Evolutionary conservation across 2,797 vertebrate species (phyloP).

Genomic region (Gallirallus australis): DNA sequence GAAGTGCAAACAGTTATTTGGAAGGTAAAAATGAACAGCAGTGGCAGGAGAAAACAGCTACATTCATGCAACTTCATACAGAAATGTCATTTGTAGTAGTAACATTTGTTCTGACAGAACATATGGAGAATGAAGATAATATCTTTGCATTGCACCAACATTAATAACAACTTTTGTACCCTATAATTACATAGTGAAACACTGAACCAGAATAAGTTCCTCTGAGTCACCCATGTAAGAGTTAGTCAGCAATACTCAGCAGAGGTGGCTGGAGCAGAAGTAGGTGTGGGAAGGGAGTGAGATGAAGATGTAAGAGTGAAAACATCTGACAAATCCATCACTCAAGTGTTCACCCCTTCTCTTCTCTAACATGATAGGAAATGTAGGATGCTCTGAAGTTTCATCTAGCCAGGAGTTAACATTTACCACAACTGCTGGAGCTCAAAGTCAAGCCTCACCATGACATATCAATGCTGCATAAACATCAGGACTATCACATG

Average conservation of each 20-base stretch:
- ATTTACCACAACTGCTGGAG: not conserved
- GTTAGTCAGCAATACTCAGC: slow-evolving; percentile 22
- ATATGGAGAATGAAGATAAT: not conserved
- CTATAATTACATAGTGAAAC: slow-evolving; percentile 11
- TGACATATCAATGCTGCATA: not conserved
- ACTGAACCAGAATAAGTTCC: not conserved
- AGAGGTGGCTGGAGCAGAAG: not conserved
- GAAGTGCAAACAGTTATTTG: slow-evolving; percentile 1
- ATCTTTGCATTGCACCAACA: not conserved
- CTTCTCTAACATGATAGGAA: not conserved
- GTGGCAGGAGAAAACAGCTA: not conserved
- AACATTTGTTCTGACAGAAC: slow-evolving; percentile 18
- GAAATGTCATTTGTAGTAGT: not conserved
- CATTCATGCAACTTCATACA: not conserved
- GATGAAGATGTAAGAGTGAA: not conserved
- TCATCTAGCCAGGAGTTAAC: not conserved
- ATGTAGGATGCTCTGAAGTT: not conserved
- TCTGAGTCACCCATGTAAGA: not conserved
- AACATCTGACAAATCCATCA: not conserved
- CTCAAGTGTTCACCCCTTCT: not conserved
- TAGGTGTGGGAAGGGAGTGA: not conserved
- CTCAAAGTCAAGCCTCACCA: not conserved
- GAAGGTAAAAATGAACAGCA: slow-evolving; percentile 34
- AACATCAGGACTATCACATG: not conserved
- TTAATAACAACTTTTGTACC: not conserved